Evolutionary conservation across 1,140 invertebrate species (phyloP), one percentile per base, ranked within the genome.

Genomic region (Zaprionus lachaisei): DNA sequence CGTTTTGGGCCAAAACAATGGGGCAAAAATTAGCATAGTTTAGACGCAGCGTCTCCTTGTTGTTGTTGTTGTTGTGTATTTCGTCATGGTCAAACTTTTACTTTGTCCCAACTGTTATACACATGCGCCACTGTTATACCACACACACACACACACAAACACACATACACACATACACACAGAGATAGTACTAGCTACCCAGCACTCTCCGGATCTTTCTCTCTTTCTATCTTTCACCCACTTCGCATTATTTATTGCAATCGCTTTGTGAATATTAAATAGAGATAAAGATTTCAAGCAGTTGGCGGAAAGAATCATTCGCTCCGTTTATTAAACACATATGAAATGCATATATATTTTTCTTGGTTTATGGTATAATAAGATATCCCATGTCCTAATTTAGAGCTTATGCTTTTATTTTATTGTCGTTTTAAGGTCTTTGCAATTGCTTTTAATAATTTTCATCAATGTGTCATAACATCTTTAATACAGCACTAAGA

Each of bases 1-100:
- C 69, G 26, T 72, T 74, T 56, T 66, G 64, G 51, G 28, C 28
- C 69, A 55, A 38, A 44, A 44, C 65, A 63, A 41, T 58, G 71
- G 38, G 51, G 38, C 47, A 67, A 28, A 62, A 41, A 86, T 86
- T 86, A 77, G 83, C 86, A 85, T 90, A 75, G 57, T 31, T 65
- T 11, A 70, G 51, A 70, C 55, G 9, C 41, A n/a, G 41, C 41
- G 28, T 66, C 37, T 47, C 9, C 54, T 31, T 34, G n/a, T 64
- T 41, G 49, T 37, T 51, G 12, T 49, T 57, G 24, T 26, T 26
- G 24, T 5, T 26, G 17, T 24, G 2, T 24, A 1, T 17, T 58
- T 31, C 55, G 31, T 63, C 58, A 11, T 51, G 12, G 37, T 49
- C 57, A 41, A 75, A 87, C 83, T 86, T 86, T 86, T 86, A 87